phyloP scores from a whole-genome alignment of 2,888 invertebrate genomes.

The Mythimna impura region DNA sequence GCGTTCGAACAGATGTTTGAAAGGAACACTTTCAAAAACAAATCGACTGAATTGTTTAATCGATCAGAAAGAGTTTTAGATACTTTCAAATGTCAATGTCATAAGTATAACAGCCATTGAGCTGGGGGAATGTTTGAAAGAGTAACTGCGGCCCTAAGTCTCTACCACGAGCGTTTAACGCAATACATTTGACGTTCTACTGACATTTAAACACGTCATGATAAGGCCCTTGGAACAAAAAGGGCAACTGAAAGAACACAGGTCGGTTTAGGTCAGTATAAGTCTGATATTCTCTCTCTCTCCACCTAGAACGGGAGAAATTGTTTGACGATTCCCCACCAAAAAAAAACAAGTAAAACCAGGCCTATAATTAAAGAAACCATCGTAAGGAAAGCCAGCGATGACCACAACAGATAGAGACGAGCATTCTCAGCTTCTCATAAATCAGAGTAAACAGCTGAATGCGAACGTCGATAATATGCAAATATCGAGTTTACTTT shows the following conservation, averaged over 20 bases:
- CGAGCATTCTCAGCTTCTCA: slow-evolving; percentile 50
- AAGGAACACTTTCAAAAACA: not conserved
- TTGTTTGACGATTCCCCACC: too few species aligned
- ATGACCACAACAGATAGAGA: slow-evolving; percentile 54
- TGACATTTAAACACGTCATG: too few species aligned
- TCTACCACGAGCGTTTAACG: too few species aligned
- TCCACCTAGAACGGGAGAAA: too few species aligned
- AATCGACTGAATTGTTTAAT: not conserved
- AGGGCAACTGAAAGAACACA: too few species aligned
- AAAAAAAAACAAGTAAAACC: not conserved
- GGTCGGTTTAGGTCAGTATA: too few species aligned
- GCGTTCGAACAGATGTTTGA: slow-evolving; percentile 2
- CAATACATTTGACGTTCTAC: too few species aligned
- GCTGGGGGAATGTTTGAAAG: too few species aligned
- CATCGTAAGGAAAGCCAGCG: slow-evolving; percentile 32
- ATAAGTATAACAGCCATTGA: not conserved
- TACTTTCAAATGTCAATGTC: not conserved
- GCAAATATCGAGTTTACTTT: slow-evolving; percentile 70
- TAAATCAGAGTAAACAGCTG: slow-evolving; percentile 66
- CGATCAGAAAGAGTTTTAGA: too few species aligned
- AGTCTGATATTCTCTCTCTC: too few species aligned
- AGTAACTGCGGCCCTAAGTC: too few species aligned
- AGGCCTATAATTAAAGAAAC: slow-evolving; percentile 12
- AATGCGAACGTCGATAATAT: slow-evolving; percentile 68
- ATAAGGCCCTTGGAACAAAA: too few species aligned